A percentile compares a stretch with the other conserved stretches of the same genome.
phyloP scores from a whole-genome alignment of 2,113 vertebrate species.

The Cyprinodon variegatus region DNA sequence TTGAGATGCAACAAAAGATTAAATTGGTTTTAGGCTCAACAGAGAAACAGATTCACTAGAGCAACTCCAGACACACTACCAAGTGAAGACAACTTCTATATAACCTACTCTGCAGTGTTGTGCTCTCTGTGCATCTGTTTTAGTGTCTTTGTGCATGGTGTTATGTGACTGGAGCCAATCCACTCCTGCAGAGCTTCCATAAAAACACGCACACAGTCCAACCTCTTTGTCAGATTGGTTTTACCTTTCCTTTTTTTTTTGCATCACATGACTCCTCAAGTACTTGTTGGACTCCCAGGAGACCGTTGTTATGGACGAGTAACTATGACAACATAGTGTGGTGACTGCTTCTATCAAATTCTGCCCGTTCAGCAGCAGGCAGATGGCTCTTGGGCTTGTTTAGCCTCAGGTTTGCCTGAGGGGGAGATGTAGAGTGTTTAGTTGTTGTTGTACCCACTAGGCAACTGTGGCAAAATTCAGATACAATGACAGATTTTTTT shows the following conservation, averaged over 20 bases:
- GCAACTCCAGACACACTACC: too few species aligned
- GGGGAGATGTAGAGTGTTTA: neutral
- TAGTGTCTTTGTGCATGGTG: neutral
- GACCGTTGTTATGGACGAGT: slow-evolving; percentile 64
- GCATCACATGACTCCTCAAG: slow-evolving; percentile 48
- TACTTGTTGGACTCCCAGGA: slow-evolving; percentile 49
- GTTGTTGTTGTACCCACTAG: neutral
- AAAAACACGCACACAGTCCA: neutral
- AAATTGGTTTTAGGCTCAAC: too few species aligned
- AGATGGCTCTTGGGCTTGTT: slow-evolving; percentile 35
- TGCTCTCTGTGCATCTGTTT: neutral
- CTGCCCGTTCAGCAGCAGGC: slow-evolving; percentile 2
- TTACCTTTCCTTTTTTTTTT: slow-evolving; percentile 2
- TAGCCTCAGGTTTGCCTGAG: slow-evolving; percentile 13
- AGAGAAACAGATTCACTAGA: neutral
- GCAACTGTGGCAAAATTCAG: slow-evolving; percentile 1
- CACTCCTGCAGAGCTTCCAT: neutral
- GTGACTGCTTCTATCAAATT: slow-evolving; percentile 22
- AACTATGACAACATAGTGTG: slow-evolving; percentile 55
- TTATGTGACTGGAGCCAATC: neutral
- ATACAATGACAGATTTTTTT: slow-evolving; percentile 9
- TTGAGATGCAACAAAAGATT: too few species aligned
- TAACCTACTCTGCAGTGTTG: neutral
- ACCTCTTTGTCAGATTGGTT: neutral
- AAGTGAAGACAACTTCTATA: neutral